These are phyloP conservation scores for Apus apus DNA, from an alignment of 2,113 vertebrate genomes.

Conservation along the genomic window DNA sequence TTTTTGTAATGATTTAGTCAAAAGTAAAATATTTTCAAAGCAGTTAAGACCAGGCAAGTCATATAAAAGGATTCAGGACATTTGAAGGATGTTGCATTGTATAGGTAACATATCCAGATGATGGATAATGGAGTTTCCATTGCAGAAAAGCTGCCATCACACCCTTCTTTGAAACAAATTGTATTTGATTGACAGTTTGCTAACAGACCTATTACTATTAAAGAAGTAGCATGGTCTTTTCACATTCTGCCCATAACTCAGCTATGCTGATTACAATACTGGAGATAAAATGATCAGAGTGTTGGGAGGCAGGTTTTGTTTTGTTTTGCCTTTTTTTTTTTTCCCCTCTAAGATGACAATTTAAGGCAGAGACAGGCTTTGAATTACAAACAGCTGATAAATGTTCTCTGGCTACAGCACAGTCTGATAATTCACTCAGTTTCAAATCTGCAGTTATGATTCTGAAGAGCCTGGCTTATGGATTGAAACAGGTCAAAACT, in stretches of 20 bases:
- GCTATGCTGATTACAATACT: background rate
- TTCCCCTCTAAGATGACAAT: background rate
- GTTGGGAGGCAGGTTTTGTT: no score
- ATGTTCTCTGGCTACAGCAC: background rate
- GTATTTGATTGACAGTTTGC: background rate
- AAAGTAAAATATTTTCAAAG: background rate
- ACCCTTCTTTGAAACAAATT: background rate
- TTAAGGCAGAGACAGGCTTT: background rate
- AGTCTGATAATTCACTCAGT: background rate
- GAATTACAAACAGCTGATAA: background rate
- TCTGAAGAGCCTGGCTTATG: background rate
- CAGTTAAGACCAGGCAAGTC: background rate
- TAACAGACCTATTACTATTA: background rate
- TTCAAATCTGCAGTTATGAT: background rate
- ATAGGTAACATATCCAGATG: background rate
- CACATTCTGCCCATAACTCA: background rate
- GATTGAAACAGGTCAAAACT: background rate
- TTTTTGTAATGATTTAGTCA: background rate
- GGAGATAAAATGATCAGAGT: background rate
- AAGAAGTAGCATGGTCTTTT: background rate
- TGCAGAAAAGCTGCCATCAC: slow-evolving; percentile 13
- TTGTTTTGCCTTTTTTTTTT: background rate
- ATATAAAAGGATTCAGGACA: background rate
- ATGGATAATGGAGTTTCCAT: background rate
- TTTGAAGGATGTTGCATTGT: background rate